These are phyloP conservation scores for Lepidurus apus DNA, from an alignment of 1,140 invertebrate species.

Conservation along the genomic window DNA sequence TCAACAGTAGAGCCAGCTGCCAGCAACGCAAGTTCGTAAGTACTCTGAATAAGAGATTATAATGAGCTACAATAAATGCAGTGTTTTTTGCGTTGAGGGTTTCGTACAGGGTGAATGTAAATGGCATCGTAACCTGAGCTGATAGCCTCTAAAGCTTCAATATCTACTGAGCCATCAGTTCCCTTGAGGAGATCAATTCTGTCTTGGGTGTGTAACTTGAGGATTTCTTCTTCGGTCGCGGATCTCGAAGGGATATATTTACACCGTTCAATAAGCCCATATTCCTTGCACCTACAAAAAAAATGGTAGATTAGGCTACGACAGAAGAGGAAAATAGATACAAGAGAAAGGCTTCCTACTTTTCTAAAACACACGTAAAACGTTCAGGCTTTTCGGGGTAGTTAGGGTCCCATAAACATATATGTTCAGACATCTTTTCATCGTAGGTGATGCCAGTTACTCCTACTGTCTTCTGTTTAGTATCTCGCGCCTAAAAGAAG, in stretches of 20 bases:
- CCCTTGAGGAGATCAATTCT: conserved; percentile 59
- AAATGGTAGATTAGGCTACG: conserved; percentile 23
- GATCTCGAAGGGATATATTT: conserved; percentile 51
- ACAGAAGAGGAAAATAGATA: background rate
- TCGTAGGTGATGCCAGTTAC: conserved; percentile 73
- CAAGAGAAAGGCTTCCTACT: conserved; percentile 44
- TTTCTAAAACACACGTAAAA: conserved; percentile 61
- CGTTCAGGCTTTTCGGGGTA: conserved; percentile 78
- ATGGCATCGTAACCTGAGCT: conserved; percentile 73
- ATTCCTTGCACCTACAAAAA: conserved; percentile 59
- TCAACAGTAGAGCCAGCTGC: conserved; percentile 75
- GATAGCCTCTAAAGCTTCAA: conserved; percentile 59
- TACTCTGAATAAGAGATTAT: conserved; percentile 56
- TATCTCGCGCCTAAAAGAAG: background rate
- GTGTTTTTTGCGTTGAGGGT: conserved; percentile 23
- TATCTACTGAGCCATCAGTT: conserved; percentile 50
- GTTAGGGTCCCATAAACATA: conserved; percentile 72
- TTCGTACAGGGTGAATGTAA: conserved; percentile 74
- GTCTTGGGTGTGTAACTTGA: conserved; percentile 57
- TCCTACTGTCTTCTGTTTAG: background rate
- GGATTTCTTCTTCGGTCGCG: conserved; percentile 66
- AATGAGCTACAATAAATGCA: background rate
- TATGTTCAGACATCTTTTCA: conserved; percentile 66
- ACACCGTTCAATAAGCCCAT: conserved; percentile 66
- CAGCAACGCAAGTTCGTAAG: conserved; percentile 67